phyloP scores from a whole-genome alignment of 2,888 invertebrate genomes.

The Acleris sparsana region DNA sequence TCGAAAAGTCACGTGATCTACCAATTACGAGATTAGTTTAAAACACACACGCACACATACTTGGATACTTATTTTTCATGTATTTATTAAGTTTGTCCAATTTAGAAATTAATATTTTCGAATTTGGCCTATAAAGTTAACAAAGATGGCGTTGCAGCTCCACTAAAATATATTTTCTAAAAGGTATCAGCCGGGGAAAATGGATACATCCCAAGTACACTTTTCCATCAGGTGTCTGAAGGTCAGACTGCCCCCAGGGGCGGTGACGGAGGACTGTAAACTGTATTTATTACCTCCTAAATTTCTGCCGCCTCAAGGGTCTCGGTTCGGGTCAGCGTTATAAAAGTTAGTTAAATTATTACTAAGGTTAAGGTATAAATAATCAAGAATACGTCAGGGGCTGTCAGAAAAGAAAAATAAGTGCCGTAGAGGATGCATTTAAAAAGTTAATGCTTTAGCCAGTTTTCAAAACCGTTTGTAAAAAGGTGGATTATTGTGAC shows the following conservation, averaged over 20 bases:
- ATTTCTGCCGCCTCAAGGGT: slow-evolving; percentile 40
- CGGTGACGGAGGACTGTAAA: slow-evolving; percentile 43
- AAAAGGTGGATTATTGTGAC: too few species aligned
- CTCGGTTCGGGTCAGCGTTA: slow-evolving; percentile 12
- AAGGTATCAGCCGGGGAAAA: slow-evolving; percentile 4
- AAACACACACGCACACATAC: too few species aligned
- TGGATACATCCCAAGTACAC: slow-evolving; percentile 16
- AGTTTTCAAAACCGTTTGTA: too few species aligned
- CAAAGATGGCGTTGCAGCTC: neutral
- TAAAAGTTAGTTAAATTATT: slow-evolving; percentile 29
- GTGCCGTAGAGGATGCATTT: too few species aligned
- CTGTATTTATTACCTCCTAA: slow-evolving; percentile 50
- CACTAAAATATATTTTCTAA: neutral
- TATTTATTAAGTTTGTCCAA: too few species aligned
- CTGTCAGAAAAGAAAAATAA: neutral
- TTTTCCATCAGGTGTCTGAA: slow-evolving; percentile 42
- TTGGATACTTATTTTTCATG: too few species aligned
- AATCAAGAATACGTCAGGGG: neutral
- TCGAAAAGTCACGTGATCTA: too few species aligned
- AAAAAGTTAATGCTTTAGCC: too few species aligned
- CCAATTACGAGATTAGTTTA: too few species aligned
- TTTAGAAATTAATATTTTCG: neutral
- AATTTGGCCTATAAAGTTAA: too few species aligned
- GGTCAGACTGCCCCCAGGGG: slow-evolving; percentile 41
- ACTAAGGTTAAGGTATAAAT: neutral